Conservation (phyloP, 2,888 invertebrate genomes). For the Meganola albula region DNA sequence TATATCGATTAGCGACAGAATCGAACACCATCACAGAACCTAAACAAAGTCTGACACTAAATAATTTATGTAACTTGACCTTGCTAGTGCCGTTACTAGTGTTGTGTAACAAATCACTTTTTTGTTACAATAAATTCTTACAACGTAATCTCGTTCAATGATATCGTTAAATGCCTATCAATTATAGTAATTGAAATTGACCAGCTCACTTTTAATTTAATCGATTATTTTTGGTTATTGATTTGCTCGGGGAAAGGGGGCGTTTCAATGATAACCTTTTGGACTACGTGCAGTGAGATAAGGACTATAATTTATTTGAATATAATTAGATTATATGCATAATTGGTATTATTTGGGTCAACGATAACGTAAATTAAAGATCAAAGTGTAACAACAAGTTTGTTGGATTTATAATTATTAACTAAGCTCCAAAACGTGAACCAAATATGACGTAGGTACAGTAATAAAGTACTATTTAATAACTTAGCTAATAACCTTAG, state of each 20-base stretch:
- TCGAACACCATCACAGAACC: no score
- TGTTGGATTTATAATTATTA: neutral
- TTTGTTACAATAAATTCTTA: constrained; percentile 20
- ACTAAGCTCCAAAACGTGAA: neutral
- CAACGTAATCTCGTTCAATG: constrained; percentile 7
- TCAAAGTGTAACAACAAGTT: no score
- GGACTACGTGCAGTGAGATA: constrained; percentile 17
- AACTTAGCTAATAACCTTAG: no score
- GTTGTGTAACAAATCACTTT: constrained; percentile 32
- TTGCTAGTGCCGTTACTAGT: constrained; percentile 31
- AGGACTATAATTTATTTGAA: constrained; percentile 21
- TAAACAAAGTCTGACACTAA: no score
- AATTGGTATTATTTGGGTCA: neutral
- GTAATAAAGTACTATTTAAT: no score
- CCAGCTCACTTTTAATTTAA: constrained; percentile 20
- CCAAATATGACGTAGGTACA: no score
- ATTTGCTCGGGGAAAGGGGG: constrained; percentile 19
- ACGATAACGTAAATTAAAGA: no score
- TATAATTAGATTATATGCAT: neutral
- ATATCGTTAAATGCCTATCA: constrained; percentile 13
- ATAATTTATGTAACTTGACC: constrained; percentile 49
- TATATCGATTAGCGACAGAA: no score
- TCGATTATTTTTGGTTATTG: constrained; percentile 14
- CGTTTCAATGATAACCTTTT: constrained; percentile 25
- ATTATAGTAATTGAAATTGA: constrained; percentile 24